Percentiles rank a stretch among this genome's conserved stretches.
These are phyloP conservation scores for Labroides dimidiatus DNA, from an alignment of 2,797 vertebrate species.

Conservation along the genomic window DNA sequence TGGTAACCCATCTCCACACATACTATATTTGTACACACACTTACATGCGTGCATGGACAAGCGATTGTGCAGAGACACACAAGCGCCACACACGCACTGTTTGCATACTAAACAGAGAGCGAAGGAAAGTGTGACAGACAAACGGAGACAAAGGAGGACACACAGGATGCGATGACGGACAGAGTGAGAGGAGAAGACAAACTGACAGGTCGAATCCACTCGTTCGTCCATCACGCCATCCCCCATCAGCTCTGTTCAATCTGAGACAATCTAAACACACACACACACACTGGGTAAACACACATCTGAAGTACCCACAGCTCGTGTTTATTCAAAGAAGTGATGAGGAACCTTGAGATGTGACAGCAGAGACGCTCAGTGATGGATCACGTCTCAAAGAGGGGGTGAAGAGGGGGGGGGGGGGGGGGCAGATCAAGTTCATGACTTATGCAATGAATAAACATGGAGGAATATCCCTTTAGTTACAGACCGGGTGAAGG, in stretches of 20 bases:
- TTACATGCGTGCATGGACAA: too few relatives aligned
- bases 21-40: constrained; percentile 21
- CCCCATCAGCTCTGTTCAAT: constrained; percentile 12
- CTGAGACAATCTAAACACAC: neutral
- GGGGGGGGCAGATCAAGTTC: constrained; percentile 3
- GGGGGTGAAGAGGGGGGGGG: neutral
- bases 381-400: constrained; percentile 33
- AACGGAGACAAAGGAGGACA: neutral
- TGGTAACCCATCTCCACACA: constrained; percentile 72
- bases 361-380: constrained; percentile 38
- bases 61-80: neutral
- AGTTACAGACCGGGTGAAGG: constrained; percentile 12
- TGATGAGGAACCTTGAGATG: constrained; percentile 28
- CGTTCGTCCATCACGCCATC: constrained; percentile 11
- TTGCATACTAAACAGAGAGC: constrained; percentile 27
- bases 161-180: constrained; percentile 17
- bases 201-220: constrained; percentile 20
- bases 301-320: neutral
- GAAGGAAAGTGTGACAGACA: constrained; percentile 12
- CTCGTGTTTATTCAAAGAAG: constrained; percentile 23
- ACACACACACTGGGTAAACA: constrained; percentile 3
- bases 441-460: constrained; percentile 48
- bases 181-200: constrained; percentile 12
- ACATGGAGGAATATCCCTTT: constrained; percentile 35
- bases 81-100: constrained; percentile 1